Base-by-base conservation (phyloP, 2,113 vertebrate species). In the Dasyprocta punctata region DNA sequence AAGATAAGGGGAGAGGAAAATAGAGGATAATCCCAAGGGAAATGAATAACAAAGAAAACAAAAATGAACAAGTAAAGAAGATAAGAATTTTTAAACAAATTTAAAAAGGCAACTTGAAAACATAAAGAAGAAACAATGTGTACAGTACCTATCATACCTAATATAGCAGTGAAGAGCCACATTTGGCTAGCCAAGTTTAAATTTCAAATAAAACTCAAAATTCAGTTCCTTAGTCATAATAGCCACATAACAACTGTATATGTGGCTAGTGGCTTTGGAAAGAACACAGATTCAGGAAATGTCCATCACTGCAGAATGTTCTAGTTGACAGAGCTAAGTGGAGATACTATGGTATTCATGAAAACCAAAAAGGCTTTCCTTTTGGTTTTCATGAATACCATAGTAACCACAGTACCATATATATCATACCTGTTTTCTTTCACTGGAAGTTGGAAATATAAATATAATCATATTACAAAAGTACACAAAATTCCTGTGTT, bases 121-220 rank as follows among this genome's bases (percentile, higher is more conserved):
- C 63, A 38, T 17, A 61, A 26, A 49, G 5, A 11, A 54, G 38
- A 75, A 1, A 65, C 36, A 81, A 81, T 26, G 30, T 11, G 26
- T 16, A 65, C 71, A 49, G 16, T 28, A 22, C 20, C 49, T 69
- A 1, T 52, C 38, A n/a, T 91, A 54, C 47, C 28, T 22, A 82
- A 38, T n/a, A 85, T 47, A 41, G 33, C 22, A 84, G 47, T 58
- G 52, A 91, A 22, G n/a, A 75, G 36, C 28, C 78, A 75, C 28
- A 85, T 14, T 33, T 33, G 17, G 3, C 38, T 49, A 38, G 14
- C 13, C 13, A 52, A 49, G 83, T 84, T 90, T 85, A 92, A 75
- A 85, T 86, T 47, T 47, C 93, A 95, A 96, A 58, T 22, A 87
- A 67, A 85, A 52, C 10, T 87, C 65, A 92, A 69, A 94, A 61